Conservation (phyloP, 2,888 invertebrate species). For the Anoncus sp. region DNA sequence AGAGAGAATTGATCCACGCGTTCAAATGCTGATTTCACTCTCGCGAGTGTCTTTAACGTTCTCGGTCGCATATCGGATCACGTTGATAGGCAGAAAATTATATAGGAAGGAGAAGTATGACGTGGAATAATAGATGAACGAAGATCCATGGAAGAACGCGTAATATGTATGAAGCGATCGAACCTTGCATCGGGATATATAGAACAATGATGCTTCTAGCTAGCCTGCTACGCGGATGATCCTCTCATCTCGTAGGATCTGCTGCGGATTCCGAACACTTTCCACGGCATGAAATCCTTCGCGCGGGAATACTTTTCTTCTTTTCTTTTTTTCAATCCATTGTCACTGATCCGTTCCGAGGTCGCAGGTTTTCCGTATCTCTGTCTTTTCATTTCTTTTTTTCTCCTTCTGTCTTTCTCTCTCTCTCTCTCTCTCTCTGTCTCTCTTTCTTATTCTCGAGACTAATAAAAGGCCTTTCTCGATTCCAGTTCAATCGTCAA, state of each 20-base stretch:
- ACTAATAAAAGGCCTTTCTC: constrained; percentile 60
- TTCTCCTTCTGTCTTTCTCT: constrained; percentile 5
- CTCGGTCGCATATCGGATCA: too few species aligned
- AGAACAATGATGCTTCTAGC: constrained; percentile 47
- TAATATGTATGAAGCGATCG: constrained; percentile 28
- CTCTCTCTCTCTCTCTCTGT: constrained; percentile 4
- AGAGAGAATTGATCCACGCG: constrained; percentile 44
- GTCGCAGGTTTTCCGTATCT: constrained; percentile 9
- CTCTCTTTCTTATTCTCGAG: constrained; percentile 36
- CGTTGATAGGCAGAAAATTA: not conserved
- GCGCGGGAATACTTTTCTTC: constrained; percentile 44
- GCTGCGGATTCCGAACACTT: constrained; percentile 43
- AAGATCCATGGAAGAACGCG: constrained; percentile 4
- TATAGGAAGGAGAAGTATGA: constrained; percentile 3
- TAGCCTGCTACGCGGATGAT: constrained; percentile 31
- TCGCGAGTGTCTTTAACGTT: too few species aligned
- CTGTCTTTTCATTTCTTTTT: constrained; percentile 21
- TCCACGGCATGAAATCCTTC: constrained; percentile 25
- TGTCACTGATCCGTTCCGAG: constrained; percentile 48
- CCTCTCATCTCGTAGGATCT: constrained; percentile 54
- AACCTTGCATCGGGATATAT: constrained; percentile 18
- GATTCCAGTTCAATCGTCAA: constrained; percentile 39
- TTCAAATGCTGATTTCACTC: constrained; percentile 41
- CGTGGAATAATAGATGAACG: constrained; percentile 9
- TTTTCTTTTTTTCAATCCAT: constrained; percentile 17